These are phyloP conservation scores for Aradus depressus DNA, from an alignment of 2,888 invertebrate genomes.

Conservation along the genomic window DNA sequence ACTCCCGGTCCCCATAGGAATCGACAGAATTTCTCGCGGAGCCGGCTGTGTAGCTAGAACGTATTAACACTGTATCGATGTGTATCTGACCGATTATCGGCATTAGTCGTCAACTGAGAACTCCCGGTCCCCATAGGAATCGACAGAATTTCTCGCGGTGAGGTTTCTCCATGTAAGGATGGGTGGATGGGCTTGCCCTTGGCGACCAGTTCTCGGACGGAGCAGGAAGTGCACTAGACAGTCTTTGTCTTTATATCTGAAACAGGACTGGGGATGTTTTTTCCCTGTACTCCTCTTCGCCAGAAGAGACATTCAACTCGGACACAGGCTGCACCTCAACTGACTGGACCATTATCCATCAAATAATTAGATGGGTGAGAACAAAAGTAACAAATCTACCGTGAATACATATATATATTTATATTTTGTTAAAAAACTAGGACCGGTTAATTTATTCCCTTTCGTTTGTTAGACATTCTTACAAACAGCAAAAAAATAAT, in stretches of 20 bases:
- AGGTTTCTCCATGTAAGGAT: slow-evolving; percentile 25
- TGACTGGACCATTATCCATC: too few species aligned
- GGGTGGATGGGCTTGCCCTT: slow-evolving; percentile 21
- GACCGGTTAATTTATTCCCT: too few species aligned
- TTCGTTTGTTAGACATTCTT: too few species aligned
- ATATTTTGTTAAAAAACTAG: too few species aligned
- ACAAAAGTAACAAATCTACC: too few species aligned
- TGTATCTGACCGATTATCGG: slow-evolving; percentile 43
- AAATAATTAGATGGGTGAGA: too few species aligned
- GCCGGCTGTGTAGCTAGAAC: slow-evolving; percentile 40
- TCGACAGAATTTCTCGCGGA: slow-evolving; percentile 38
- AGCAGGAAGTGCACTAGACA: slow-evolving; percentile 24
- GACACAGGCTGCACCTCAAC: too few species aligned
- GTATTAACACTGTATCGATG: slow-evolving; percentile 38
- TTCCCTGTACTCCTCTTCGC: slow-evolving; percentile 20
- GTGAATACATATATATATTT: too few species aligned
- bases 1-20: too few species aligned
- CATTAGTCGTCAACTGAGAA: slow-evolving; percentile 39
- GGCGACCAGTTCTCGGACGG: slow-evolving; percentile 15
- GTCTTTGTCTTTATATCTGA: slow-evolving; percentile 21
- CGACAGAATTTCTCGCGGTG: slow-evolving; percentile 30
- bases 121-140: slow-evolving; percentile 33
- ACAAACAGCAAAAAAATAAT: too few species aligned
- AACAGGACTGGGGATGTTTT: slow-evolving; percentile 20
- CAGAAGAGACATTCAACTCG: slow-evolving; percentile 16